Evolutionary conservation across 2,113 vertebrate genomes (phyloP).

Genomic region (Zosterops japonicus): DNA sequence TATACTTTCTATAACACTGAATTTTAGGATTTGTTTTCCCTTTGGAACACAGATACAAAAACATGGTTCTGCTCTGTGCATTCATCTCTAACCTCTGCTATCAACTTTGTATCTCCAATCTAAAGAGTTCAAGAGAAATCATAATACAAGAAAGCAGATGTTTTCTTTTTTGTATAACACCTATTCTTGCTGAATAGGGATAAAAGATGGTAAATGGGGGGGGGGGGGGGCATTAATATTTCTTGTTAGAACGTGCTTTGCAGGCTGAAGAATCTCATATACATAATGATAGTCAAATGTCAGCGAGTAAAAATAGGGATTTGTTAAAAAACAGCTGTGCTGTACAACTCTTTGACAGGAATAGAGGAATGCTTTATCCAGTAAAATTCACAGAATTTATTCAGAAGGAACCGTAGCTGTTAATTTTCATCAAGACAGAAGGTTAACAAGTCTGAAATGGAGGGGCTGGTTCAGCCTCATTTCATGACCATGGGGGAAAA

Average conservation of each 20-base stretch:
- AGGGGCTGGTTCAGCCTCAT: not conserved
- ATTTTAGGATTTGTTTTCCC: not conserved
- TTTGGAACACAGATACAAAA: not conserved
- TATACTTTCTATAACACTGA: not conserved
- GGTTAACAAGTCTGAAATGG: not conserved
- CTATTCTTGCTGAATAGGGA: conserved; percentile 25
- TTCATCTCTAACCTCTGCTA: conserved; percentile 41
- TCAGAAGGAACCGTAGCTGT: not conserved
- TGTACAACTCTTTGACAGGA: conserved; percentile 18
- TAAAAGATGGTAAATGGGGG: not conserved
- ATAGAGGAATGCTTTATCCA: not conserved
- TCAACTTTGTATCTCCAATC: conserved; percentile 14
- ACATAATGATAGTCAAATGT: conserved; percentile 51
- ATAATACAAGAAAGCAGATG: conserved; percentile 17
- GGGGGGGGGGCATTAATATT: conserved; percentile 34
- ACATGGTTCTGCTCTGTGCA: not conserved
- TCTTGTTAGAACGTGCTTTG: conserved; percentile 24
- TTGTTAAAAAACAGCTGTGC: conserved; percentile 50
- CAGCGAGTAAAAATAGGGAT: conserved; percentile 36
- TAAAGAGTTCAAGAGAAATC: conserved; percentile 39
- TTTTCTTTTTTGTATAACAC: conserved; percentile 28
- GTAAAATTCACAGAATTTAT: not conserved
- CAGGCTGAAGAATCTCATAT: conserved; percentile 42
- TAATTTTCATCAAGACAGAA: conserved; percentile 26
- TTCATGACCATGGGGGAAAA: not conserved